Evolutionary conservation across 2,797 vertebrate genomes (phyloP).

Genomic region (Gobionotothen gibberifrons): DNA sequence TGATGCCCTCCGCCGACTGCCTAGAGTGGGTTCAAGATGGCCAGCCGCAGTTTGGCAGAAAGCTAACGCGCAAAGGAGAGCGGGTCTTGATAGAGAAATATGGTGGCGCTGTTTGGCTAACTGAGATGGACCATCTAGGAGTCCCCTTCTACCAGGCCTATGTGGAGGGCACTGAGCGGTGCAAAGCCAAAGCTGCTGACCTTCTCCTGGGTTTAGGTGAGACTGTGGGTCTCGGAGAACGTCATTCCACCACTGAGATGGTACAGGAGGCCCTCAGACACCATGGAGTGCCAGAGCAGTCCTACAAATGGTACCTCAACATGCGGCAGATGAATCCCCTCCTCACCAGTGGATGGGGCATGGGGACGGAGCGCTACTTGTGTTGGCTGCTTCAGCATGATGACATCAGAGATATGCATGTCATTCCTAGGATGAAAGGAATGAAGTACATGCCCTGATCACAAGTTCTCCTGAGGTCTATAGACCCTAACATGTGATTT

Average conservation of each 20-base stretch:
- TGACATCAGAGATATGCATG: slow-evolving; percentile 85
- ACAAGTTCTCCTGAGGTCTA: background rate
- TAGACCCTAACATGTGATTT: slow-evolving; percentile 19
- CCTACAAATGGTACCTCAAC: slow-evolving; percentile 86
- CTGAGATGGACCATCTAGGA: slow-evolving; percentile 87
- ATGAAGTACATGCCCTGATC: slow-evolving; percentile 85
- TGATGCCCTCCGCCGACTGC: slow-evolving; percentile 85
- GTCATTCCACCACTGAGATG: slow-evolving; percentile 81
- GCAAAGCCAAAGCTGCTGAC: slow-evolving; percentile 86
- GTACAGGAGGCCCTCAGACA: slow-evolving; percentile 83
- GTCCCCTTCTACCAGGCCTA: slow-evolving; percentile 89
- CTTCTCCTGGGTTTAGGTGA: slow-evolving; percentile 87
- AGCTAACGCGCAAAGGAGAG: slow-evolving; percentile 86
- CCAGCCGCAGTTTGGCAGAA: slow-evolving; percentile 84
- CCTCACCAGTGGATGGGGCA: slow-evolving; percentile 87
- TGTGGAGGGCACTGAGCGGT: slow-evolving; percentile 72
- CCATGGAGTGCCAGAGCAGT: slow-evolving; percentile 82
- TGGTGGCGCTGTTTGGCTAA: slow-evolving; percentile 84
- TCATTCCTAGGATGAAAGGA: slow-evolving; percentile 86
- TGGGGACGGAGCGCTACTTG: slow-evolving; percentile 86
- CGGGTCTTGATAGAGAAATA: slow-evolving; percentile 81
- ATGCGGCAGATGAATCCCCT: slow-evolving; percentile 83
- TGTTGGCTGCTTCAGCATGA: slow-evolving; percentile 86
- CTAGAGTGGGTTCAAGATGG: slow-evolving; percentile 85
- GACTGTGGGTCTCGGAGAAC: slow-evolving; percentile 86